Evolutionary conservation across 92 coral and sea anemone genomes (phyloP), one percentile per base, ranked within the genome.

Genomic region (Galaxea fascicularis): DNA sequence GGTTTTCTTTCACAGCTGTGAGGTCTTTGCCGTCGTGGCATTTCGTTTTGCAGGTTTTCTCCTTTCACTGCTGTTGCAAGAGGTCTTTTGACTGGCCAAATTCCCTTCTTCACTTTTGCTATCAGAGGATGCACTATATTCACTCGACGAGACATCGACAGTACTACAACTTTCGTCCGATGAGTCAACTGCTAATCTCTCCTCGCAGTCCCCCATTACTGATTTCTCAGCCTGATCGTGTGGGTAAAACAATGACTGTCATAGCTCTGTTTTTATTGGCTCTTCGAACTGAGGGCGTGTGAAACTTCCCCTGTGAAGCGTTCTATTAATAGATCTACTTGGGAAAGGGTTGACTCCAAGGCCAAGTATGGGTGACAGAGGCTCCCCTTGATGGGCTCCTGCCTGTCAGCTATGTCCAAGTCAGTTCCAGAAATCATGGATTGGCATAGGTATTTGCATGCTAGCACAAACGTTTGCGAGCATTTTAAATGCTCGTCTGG

Each of bases 311-410:
- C 75, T 63, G 46, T 31, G 64, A 79, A 75, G 60, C 76, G 85
- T 79, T 79, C 85, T 79, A 65, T 44, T 39, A 79, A 63, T 78
- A 73, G 59, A 72, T 73, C 73, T 83, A 52, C 86, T 82, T 70
- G 57, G 58, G 78, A 82, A 82, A 82, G 69, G 86, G 86, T 82
- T 71, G 86, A 70, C 78, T 71, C 86, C 70, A 69, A 71, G 78
- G 68, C 78, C 47, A 29, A 58, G 72, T 2, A 35, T 35, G 41
- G 41, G 41, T 2, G 41, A 35, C 6, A 35, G 41, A 35, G 41
- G 6, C 41, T 35, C 41, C 41, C 41, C 41, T 35, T n/a, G n/a
- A n/a, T n/a, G n/a, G 41, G 41, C 41, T 35, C 41, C 41, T 35
- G 41, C 41, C n/a, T n/a, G n/a, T n/a, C n/a, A n/a, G n/a, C n/a